These are phyloP conservation scores for Fragum fragum DNA, from an alignment of 2,888 invertebrate species.

Conservation along the genomic window DNA sequence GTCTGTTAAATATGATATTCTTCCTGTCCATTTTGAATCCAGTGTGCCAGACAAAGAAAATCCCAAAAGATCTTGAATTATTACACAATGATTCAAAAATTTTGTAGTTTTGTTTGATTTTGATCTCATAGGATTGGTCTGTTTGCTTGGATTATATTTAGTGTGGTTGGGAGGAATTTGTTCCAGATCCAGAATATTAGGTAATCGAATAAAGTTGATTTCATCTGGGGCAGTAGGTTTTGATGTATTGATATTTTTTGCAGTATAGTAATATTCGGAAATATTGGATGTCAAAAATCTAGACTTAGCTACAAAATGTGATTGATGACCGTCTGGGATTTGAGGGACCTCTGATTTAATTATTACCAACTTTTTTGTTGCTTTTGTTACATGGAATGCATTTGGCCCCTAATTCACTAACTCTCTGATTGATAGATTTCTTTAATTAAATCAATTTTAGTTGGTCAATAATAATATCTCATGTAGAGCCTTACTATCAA, in stretches of 20 bases:
- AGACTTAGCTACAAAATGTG: neutral
- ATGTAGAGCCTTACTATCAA: too few relatives aligned
- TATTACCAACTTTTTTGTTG: too few relatives aligned
- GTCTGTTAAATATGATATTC: neutral
- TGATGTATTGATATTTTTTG: neutral
- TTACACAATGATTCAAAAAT: neutral
- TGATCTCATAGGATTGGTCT: neutral
- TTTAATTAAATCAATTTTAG: too few relatives aligned
- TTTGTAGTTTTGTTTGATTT: neutral
- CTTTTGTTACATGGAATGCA: too few relatives aligned
- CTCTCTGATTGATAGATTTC: too few relatives aligned
- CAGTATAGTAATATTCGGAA: neutral
- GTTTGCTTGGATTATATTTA: neutral
- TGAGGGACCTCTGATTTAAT: neutral
- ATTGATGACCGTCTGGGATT: constrained; percentile 3
- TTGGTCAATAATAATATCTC: too few relatives aligned
- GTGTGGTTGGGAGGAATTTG: neutral
- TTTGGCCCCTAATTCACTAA: too few relatives aligned
- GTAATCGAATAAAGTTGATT: neutral
- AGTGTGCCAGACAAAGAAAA: neutral
- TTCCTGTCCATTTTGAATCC: neutral
- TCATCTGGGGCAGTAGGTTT: neutral
- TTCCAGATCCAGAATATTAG: neutral
- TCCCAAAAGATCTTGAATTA: neutral
- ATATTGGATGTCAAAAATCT: constrained; percentile 2